These are phyloP conservation scores for Trachurus trachurus DNA, from an alignment of 2,797 vertebrate species.

Conservation along the genomic window DNA sequence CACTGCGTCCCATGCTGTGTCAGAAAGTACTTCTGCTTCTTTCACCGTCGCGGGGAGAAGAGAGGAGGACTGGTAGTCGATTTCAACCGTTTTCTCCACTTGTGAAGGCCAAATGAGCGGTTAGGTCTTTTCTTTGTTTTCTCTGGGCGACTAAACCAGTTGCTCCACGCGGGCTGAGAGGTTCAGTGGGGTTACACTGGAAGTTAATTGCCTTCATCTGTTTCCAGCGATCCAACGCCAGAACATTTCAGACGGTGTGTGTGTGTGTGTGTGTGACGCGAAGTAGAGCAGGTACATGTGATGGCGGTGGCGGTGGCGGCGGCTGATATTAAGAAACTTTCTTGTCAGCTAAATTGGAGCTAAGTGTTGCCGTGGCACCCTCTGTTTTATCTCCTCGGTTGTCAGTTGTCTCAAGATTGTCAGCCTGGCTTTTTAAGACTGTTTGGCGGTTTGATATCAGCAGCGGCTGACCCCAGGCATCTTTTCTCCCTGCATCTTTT, in stretches of 20 bases:
- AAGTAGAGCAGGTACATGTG: constrained; percentile 13
- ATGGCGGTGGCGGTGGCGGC: no score
- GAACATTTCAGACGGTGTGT: constrained; percentile 6
- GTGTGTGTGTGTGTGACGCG: no score
- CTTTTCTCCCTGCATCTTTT: constrained; percentile 25
- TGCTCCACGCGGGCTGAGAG: constrained; percentile 3
- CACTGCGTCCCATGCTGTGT: background rate
- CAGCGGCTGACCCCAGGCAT: constrained; percentile 20
- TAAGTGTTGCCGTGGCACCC: background rate
- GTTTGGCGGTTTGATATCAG: constrained; percentile 38
- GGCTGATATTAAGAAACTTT: background rate
- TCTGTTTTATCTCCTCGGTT: background rate
- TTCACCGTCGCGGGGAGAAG: background rate
- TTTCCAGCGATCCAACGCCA: constrained; percentile 42
- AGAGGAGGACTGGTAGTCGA: constrained; percentile 12
- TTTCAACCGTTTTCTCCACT: background rate
- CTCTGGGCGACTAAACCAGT: constrained; percentile 27
- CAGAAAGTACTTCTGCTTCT: background rate
- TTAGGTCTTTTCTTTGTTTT: constrained; percentile 12
- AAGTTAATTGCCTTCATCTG: constrained; percentile 65
- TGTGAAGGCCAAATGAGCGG: constrained; percentile 7
- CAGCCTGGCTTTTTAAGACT: background rate
- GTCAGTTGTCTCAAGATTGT: constrained; percentile 9
- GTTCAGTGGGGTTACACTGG: constrained; percentile 41
- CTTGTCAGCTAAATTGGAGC: background rate